phyloP scores from a whole-genome alignment of 1,140 invertebrate species.

The Brevipalpus yothersi region DNA sequence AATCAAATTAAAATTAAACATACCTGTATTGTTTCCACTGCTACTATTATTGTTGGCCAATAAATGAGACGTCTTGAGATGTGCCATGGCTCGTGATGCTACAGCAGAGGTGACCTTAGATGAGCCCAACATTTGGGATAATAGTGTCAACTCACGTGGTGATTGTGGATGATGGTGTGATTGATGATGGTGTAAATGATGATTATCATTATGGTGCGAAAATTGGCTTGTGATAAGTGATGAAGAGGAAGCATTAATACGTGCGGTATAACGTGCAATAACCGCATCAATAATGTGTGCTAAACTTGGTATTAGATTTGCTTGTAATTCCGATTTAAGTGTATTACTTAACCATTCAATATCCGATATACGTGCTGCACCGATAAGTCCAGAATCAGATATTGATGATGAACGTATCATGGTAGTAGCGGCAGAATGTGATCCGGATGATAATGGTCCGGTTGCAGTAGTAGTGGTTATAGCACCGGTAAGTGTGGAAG shows the following conservation, averaged over 20 bases:
- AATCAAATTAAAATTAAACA: too few relatives aligned
- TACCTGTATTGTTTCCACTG: too few relatives aligned
- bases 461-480: neutral
- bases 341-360: conserved; percentile 62
- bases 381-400: conserved; percentile 10
- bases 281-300: conserved; percentile 48
- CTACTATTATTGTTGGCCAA: too few relatives aligned
- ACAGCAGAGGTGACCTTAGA: conserved; percentile 21
- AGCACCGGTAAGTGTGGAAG: conserved; percentile 2
- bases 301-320: conserved; percentile 36
- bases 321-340: conserved; percentile 63
- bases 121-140: conserved; percentile 45
- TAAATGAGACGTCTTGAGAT: neutral
- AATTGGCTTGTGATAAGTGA: neutral
- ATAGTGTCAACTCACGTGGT: conserved; percentile 6
- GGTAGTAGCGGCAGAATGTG: neutral
- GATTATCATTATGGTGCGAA: neutral
- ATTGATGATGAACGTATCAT: neutral
- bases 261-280: conserved; percentile 54
- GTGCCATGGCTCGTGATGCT: neutral
- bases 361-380: conserved; percentile 25
- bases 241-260: conserved; percentile 16
- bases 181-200: neutral
- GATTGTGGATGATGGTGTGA: conserved; percentile 1
- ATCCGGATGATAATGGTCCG: neutral